Evolutionary conservation across 1,140 invertebrate species (phyloP).

Genomic region (Ylistrum balloti): DNA sequence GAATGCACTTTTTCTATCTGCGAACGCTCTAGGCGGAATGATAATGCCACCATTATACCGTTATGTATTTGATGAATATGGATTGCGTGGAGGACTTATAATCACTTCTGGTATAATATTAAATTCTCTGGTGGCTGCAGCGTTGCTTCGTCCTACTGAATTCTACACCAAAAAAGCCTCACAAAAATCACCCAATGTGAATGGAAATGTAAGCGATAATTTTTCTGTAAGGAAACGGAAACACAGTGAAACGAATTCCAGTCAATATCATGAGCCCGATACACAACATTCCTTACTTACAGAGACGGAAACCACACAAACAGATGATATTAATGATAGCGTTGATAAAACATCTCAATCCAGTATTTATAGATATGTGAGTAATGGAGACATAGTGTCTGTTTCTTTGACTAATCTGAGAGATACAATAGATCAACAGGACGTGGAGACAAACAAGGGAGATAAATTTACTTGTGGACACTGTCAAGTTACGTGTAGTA

Average conservation of each 20-base stretch:
- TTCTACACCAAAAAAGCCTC: not conserved
- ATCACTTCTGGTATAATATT: slow-evolving; percentile 22
- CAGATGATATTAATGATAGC: not conserved
- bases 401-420: not conserved
- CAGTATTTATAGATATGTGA: not conserved
- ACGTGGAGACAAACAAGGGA: not conserved
- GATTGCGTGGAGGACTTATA: not conserved
- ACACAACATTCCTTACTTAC: not conserved
- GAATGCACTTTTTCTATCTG: not conserved
- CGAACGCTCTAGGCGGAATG: not conserved
- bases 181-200: not conserved
- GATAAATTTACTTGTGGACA: not conserved
- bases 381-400: not conserved
- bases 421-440: not conserved
- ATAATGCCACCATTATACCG: slow-evolving; percentile 3
- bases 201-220: too few species aligned
- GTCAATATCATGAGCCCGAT: not conserved
- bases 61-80: slow-evolving; percentile 37
- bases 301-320: not conserved
- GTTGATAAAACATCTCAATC: not conserved
- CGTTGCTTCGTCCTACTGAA: not conserved
- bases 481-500: not conserved
- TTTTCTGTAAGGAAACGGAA: not conserved
- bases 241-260: not conserved
- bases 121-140: not conserved